Evolutionary conservation across 2,113 vertebrate genomes (phyloP), one percentile per base, ranked within the genome.

Genomic region (Morone chrysops): DNA sequence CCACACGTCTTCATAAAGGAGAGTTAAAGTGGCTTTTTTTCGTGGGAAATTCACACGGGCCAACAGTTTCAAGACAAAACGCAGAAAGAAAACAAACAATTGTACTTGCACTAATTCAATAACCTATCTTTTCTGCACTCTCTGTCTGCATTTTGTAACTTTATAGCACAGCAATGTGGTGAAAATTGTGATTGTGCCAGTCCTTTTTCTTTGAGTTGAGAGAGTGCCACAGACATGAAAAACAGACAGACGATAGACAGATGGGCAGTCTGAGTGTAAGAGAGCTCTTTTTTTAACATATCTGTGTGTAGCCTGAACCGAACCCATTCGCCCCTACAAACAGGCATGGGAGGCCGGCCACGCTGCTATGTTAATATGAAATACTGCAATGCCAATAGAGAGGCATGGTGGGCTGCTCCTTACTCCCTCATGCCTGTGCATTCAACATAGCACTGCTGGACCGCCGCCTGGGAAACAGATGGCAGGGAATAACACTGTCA

Each of bases 401-500:
- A n/a, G 53, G 86, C 85, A 65, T 70, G 80, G 87, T 79, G 86
- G 66, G 85, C 73, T 84, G 78, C 85, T 70, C 86, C 81, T 56
- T 89, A 83, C 90, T 85, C 83, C 82, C 83, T 87, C 70, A 67
- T 22, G 78, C 89, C 84, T 72, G 38, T 86, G 88, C 80, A 77
- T 88, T 90, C 87, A 85, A 88, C 83, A 75, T 75, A 87, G 78
- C 80, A 61, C 88, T 93, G 88, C 86, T 95, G 93, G 93, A 94
- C 90, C 82, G 53, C 88, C 82, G 92, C 93, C 94, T 94, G 93
- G 63, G 90, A 89, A 92, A 94, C 95, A 96, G 95, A 96, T 95
- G 95, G 95, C 89, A 90, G 89, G 81, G 89, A 92, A 94, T 85
- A 93, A 93, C 91, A 92, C 91, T 92, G 91, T 93, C 91, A 93